Base-by-base conservation (phyloP, 2,113 vertebrate species). In the Seriola rivoliana region DNA sequence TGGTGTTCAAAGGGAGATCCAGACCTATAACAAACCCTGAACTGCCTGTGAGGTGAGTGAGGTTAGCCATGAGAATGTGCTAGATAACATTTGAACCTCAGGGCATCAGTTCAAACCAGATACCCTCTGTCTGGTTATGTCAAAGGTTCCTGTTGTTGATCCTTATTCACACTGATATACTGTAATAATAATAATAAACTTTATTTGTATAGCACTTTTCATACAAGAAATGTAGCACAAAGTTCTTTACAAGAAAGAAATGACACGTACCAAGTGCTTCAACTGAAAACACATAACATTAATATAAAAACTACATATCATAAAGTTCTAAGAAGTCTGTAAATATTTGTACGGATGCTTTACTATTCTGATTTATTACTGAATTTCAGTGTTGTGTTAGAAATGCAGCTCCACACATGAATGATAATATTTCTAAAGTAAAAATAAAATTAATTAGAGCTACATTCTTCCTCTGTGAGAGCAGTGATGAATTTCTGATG, bases 91-190 rank as follows among this genome's bases (percentile, higher is more conserved):
- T 19, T 71, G 52, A 36, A 77, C 73, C 40, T 12, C 40, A 55
- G 19, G 7, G 2, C 36, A 19, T 17, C 3, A 48, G 63, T 63
- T 85, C 36, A 77, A 80, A 54, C 44, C 19, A 34, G 10, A 81
- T 42, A 38, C 11, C 80, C 59, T 63, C 50, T 40, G 36, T 8
- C 40, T 42, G 21, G 0, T 74, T 58, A 21, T 69, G 36, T 32
- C 25, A 73, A 65, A 46, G 42, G 46, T 60, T 57, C 23, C 72
- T 10, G 71, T 34, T 57, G 36, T 46, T 52, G 52, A 60, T 57
- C 64, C 16, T 9, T 6, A 23, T 32, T 72, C 60, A 68, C 36
- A 59, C 32, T 34, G 50, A 52, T 0, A 11, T 1, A 46, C 12
- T 84, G 40, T 29, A 29, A 29, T 29, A 29, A 29, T 29, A 29